Percentiles rank a stretch among this genome's conserved stretches.
Conservation (phyloP, 1,140 invertebrate species). For the Pinna nobilis region DNA sequence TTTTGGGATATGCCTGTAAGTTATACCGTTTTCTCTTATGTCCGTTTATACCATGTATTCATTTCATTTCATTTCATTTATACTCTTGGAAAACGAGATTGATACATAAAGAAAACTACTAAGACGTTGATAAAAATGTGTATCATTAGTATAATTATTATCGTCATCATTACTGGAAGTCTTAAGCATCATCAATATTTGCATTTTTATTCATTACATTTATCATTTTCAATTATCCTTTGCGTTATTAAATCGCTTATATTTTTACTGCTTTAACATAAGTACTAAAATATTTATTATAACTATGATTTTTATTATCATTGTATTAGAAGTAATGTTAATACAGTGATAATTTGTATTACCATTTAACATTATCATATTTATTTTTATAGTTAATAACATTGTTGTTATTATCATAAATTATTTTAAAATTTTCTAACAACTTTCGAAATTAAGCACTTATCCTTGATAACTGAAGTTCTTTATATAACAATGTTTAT, state of each 20-base stretch:
- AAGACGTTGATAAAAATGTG: neutral
- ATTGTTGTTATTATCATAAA: neutral
- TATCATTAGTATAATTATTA: neutral
- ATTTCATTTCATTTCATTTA: neutral
- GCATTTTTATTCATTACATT: too few relatives aligned
- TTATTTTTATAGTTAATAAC: neutral
- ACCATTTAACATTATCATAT: neutral
- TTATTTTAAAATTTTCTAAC: neutral
- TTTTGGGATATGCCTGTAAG: constrained; percentile 22
- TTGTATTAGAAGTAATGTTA: neutral
- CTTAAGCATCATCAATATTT: neutral
- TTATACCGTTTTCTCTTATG: neutral
- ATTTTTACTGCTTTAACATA: too few relatives aligned
- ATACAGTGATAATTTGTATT: too few relatives aligned
- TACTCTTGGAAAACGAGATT: neutral
- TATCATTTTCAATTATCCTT: too few relatives aligned
- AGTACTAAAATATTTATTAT: too few relatives aligned
- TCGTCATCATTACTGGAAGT: neutral
- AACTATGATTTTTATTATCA: too few relatives aligned
- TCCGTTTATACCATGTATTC: neutral
- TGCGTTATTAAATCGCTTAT: too few relatives aligned
- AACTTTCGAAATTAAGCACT: neutral
- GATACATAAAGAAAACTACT: neutral
- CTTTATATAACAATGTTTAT: too few relatives aligned
- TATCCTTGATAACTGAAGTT: too few relatives aligned